Evolutionary conservation across 2,113 vertebrate genomes (phyloP).

Genomic region (Corythornis madagascariensis): DNA sequence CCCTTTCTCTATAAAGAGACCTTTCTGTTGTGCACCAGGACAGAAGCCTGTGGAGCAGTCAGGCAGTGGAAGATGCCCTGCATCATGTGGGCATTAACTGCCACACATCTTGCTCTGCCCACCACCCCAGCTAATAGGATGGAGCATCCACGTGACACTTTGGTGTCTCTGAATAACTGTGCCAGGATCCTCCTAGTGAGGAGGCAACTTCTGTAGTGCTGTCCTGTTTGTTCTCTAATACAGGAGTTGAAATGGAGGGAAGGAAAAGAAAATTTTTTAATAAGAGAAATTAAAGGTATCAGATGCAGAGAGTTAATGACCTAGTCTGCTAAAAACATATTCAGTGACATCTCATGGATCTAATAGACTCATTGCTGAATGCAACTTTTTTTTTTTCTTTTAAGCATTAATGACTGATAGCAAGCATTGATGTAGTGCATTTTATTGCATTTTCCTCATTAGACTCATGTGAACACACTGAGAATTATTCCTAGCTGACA

Average conservation of each 20-base stretch:
- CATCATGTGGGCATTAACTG: background rate
- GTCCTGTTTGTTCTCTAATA: background rate
- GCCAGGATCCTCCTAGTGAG: background rate
- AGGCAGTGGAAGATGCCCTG: background rate
- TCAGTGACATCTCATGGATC: conserved; percentile 43
- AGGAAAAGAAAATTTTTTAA: background rate
- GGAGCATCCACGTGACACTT: background rate
- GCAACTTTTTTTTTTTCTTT: background rate
- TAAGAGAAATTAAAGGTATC: background rate
- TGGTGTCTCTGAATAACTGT: background rate
- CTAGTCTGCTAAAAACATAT: conserved; percentile 22
- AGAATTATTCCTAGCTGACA: background rate
- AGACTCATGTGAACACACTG: background rate
- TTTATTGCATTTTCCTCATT: conserved; percentile 31
- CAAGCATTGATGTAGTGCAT: background rate
- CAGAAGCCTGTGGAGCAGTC: background rate
- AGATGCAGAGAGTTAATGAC: conserved; percentile 78
- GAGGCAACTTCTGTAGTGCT: background rate
- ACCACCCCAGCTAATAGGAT: background rate
- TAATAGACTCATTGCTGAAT: conserved; percentile 13
- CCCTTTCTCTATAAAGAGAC: background rate
- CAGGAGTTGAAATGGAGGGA: background rate
- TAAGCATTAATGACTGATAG: background rate
- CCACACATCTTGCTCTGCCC: background rate
- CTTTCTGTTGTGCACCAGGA: background rate